Evolutionary conservation across 2,113 vertebrate genomes (phyloP), one percentile per base, ranked within the genome.

Genomic region (Engystomops pustulosus): DNA sequence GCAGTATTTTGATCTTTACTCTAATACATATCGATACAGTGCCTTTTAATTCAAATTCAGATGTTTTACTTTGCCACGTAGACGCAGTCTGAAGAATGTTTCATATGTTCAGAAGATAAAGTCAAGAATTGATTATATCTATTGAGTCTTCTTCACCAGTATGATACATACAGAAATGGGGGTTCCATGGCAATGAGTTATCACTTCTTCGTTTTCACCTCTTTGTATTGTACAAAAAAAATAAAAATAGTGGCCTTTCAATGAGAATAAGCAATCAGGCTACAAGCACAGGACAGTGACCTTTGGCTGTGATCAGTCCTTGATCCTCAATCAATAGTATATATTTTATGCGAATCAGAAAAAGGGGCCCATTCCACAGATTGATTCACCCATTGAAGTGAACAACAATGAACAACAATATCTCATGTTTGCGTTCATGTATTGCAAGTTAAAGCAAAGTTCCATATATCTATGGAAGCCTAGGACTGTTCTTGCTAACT

Each of bases 1-100:
- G n/a, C n/a, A n/a, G n/a, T n/a, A 58, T 36, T 55, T 76, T 55
- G 11, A 23, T 36, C 27, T 23, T 6, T 32, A 3, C n/a, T 36
- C 4, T 34, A 25, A 53, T 58, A 77, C n/a, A 38, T 77, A 58
- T 58, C 58, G 25, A 78, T 41, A 58, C 12, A 58, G 51, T 78
- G 75, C 75, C 30, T 78, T 78, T 58, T 55, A 1, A 36, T 58
- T 77, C 49, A 55, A 51, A 32, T 78, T 38, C 23, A 36, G 9
- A 55, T 14, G 7, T 58, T 38, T 58, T 41, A 38, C 34, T 55
- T 36, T 78, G 18, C 34, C 1, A 23, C 58, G 49, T 32, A 55
- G 49, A 15, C 36, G 20, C 4, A 30, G 25, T 47, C 41, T 30
- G 44, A 74, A 27, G 20, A 49, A 8, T 45, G 11, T 49, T 74